Evolutionary conservation across 2,888 invertebrate genomes (phyloP), one percentile per base, ranked within the genome.

Genomic region (Lasioglossum pauxillum): DNA sequence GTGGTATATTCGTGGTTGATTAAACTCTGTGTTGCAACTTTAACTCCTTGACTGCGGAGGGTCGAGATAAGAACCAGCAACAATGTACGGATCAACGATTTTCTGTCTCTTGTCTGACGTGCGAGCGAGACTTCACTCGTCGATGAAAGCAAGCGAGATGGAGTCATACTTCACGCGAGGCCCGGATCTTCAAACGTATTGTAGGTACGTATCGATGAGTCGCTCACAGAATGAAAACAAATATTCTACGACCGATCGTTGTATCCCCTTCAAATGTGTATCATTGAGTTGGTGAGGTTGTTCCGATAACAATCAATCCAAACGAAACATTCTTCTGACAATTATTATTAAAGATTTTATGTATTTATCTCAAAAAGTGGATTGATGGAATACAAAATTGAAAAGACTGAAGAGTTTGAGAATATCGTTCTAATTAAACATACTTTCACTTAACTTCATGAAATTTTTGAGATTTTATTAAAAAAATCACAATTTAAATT

Each of bases 61-160:
- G 35, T 67, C 67, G 5, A 35, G 35, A 35, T 67, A 67, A 67
- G 67, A 35, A 35, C 35, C 35, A 19, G 19, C 67, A 67, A 67
- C 67, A 67, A 67, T 67, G 67, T 67, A 19, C 8, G 35, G 35
- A 67, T 67, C 35, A 35, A 67, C 35, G 67, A 67, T 67, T 67
- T 35, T 67, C 67, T 67, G 67, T 67, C 67, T 67, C 67, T 35
- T 8, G 8, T 19, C 35, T 23, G 10, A 35, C 35, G 67, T 67
- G 67, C 19, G 19, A 67, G 35, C 19, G 67, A 67, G 67, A 19
- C 35, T 67, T 64, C 60, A 64, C 14, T 64, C 27, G 60, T 10
- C 3, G 67, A 19, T 31, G 19, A 23, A 67, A 16, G 31, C 19
- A 31, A 67, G 19, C 35, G 31, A 35, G 64, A 19, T 7, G 3